Base-by-base conservation (phyloP, 2,797 vertebrate genomes). In the Saxicola maurus region DNA sequence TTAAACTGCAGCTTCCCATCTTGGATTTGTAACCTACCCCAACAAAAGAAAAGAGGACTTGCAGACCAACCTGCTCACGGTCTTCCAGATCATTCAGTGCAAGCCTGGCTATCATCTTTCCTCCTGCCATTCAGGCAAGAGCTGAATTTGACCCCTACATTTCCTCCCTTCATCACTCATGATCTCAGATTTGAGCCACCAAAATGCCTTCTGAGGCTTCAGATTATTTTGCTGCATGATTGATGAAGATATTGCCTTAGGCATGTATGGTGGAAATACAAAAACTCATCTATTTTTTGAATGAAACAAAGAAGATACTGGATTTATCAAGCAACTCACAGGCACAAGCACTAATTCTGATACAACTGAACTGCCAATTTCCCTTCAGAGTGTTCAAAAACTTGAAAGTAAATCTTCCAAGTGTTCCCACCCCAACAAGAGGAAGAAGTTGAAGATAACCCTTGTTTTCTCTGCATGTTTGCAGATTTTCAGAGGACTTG, bases 251-350 rank as follows among this genome's bases (percentile, higher is more conserved):
- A 84, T 73, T 86, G 81, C 61, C 57, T 69, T n/a, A 87, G 72
- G 84, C 57, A 43, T 7, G 1, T 64, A 55, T n/a, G 30, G 65
- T 28, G 35, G 24, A 82, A 94, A 76, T 82, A 76, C 7, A 71
- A 86, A 69, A 27, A 49, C 30, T 79, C 23, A 30, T 45, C 31
- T 90, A 62, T 53, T 89, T 89, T 43, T 61, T 28, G 25, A 71
- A 78, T 21, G 40, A 81, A 89, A 61, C 38, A 53, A 86, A 87
- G 75, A 87, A 33, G 49, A 67, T 81, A 68, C 28, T 38, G 17
- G 13, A 75, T 86, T 92, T 90, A 89, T 81, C 69, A 81, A 83
- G 35, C 38, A 86, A 87, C 31, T 81, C 48, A 51, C 77, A 94
- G 82, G 28, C 35, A 40, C 35, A 81, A 31, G 16, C 28, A 81